A percentile compares a stretch with the other conserved stretches of the same genome.
Conservation (phyloP, 1,140 invertebrate species). For the Hermatobates lingyangjiaoensis region DNA sequence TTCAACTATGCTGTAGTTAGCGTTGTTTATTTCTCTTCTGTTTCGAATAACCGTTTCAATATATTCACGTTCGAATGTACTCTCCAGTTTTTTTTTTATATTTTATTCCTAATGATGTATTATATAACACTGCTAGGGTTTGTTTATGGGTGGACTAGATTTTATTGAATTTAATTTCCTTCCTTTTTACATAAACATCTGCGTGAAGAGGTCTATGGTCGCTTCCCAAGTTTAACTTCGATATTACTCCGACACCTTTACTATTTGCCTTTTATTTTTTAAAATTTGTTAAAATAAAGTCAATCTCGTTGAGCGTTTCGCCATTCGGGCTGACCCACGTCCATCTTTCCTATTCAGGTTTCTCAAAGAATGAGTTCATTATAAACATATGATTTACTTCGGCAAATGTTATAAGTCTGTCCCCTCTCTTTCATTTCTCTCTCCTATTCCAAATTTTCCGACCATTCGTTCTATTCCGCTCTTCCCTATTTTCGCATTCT, state of each 20-base stretch:
- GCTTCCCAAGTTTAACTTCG: neutral
- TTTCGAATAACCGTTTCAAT: neutral
- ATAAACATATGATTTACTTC: neutral
- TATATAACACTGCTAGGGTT: neutral
- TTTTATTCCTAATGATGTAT: neutral
- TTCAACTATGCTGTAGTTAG: neutral
- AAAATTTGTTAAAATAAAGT: neutral
- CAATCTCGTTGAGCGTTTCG: neutral
- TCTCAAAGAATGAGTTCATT: neutral
- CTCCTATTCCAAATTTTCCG: neutral
- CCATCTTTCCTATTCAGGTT: neutral
- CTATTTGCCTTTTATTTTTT: neutral
- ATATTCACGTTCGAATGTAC: neutral
- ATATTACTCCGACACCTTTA: neutral
- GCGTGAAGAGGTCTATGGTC: neutral
- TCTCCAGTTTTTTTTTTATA: neutral
- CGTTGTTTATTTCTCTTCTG: neutral
- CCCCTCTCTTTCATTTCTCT: neutral
- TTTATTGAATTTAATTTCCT: neutral
- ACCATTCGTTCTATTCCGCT: neutral
- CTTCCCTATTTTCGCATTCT: neutral
- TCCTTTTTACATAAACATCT: neutral
- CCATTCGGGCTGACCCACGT: neutral
- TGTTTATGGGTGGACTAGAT: neutral
- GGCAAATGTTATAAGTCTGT: neutral